Conservation (phyloP, 1,140 invertebrate species). For the Scaptodrosophila lebanonensis region DNA sequence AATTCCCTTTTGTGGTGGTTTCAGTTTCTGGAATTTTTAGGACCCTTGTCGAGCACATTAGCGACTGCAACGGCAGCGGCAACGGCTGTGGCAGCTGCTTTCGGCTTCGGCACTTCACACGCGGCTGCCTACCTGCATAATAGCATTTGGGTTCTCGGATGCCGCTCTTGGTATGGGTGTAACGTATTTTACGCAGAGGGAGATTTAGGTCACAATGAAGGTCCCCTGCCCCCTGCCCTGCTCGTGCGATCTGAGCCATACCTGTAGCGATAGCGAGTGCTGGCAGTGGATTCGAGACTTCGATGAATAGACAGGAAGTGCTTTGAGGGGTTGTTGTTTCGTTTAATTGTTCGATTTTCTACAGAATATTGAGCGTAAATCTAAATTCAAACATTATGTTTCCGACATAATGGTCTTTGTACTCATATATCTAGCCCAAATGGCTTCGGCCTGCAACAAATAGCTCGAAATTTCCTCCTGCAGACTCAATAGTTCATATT, state of each 20-base stretch:
- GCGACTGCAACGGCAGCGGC: slow-evolving; percentile 50
- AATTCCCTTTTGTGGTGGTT: slow-evolving; percentile 51
- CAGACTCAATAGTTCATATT: slow-evolving; percentile 29
- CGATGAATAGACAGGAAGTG: slow-evolving; percentile 50
- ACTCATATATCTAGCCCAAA: slow-evolving; percentile 36
- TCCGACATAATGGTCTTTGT: slow-evolving; percentile 41
- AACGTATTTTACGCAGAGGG: slow-evolving; percentile 48
- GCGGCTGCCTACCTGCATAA: slow-evolving; percentile 48
- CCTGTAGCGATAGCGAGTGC: slow-evolving; percentile 43
- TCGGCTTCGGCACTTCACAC: slow-evolving; percentile 28
- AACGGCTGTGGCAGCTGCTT: slow-evolving; percentile 49
- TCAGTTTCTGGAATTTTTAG: slow-evolving; percentile 54
- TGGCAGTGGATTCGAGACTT: slow-evolving; percentile 40
- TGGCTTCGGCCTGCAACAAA: slow-evolving; percentile 28
- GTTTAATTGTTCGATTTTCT: slow-evolving; percentile 10
- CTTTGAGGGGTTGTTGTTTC: slow-evolving; percentile 22
- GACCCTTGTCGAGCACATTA: slow-evolving; percentile 38
- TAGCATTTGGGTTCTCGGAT: no score
- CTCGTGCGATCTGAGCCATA: slow-evolving; percentile 10
- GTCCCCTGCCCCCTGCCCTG: slow-evolving; percentile 21
- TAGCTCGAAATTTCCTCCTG: slow-evolving; percentile 32
- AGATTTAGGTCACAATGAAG: slow-evolving; percentile 47
- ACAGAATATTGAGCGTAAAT: slow-evolving; percentile 3
- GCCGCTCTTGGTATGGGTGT: slow-evolving; percentile 35
- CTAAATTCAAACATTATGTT: slow-evolving; percentile 9